Base-by-base conservation (phyloP, 1,140 invertebrate genomes). In the Leptonema lineaticorne region DNA sequence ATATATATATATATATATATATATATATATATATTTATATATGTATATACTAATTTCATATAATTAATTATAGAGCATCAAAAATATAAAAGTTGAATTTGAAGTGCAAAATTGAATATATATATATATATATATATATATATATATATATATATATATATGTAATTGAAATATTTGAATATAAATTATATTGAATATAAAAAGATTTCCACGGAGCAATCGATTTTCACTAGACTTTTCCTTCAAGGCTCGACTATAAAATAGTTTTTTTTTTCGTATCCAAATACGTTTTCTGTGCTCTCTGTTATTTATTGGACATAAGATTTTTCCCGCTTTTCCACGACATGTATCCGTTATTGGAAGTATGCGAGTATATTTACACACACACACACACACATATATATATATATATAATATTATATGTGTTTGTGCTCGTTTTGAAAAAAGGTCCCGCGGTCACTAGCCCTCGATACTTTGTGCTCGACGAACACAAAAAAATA, bases 401-500 rank as follows among this genome's bases (percentile, higher is more conserved):
- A n/a, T n/a, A n/a, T n/a, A n/a, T n/a, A n/a, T n/a, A 16, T 41
- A 16, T 2, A 16, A 11, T 2, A 3, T 41, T 41, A 2, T 48
- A 24, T 24, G 46, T 48, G 22, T n/a, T 14, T 6, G 4, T 2
- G 50, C 4, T n/a, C 22, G 9, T 26, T 26, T 53, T 53, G 50
- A 53, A 53, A 53, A 33, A 26, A 26, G 50, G 50, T 7, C 50
- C 50, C 22, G 50, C 8, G 24, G 50, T 26, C 50, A 18, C 20
- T 48, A n/a, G 18, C 37, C 16, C 16, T 41, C 37, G 16, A 41
- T 41, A 41, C 16, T 9, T 9, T 41, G 16, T 16, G 37, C 22
- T 48, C 46, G 46, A 8, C 46, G 46, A 48, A 53, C 50, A 53
- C 50, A 53, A 18, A 53, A 53, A 53, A 53, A 53, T 53, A 53